Evolutionary conservation across 2,888 invertebrate species (phyloP).

Genomic region (Brachyptera risi): DNA sequence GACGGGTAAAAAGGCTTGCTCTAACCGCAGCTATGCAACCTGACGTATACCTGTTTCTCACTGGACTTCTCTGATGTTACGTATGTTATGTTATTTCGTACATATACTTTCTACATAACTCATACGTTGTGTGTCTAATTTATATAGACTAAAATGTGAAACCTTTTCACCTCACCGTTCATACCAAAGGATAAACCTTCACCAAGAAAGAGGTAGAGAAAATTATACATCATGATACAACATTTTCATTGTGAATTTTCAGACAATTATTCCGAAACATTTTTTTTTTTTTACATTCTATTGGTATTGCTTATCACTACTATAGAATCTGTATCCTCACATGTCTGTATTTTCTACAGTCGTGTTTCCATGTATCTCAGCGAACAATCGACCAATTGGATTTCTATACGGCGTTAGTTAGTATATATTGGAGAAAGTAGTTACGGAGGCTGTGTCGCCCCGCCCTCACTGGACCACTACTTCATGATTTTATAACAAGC

Average conservation of each 20-base stretch:
- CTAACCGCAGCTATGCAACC: too few species aligned
- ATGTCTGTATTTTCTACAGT: too few species aligned
- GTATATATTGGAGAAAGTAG: background rate
- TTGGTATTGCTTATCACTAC: background rate
- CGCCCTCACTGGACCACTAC: background rate
- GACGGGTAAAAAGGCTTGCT: too few species aligned
- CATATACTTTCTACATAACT: background rate
- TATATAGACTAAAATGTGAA: background rate
- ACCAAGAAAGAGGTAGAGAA: background rate
- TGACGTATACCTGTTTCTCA: too few species aligned
- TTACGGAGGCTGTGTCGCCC: slow-evolving; percentile 5
- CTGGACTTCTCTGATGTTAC: too few species aligned
- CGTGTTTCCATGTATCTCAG: too few species aligned
- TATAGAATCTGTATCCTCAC: background rate
- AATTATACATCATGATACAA: background rate
- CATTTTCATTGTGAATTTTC: background rate
- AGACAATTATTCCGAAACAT: background rate
- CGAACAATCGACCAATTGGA: background rate
- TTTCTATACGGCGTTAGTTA: background rate
- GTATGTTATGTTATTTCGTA: too few species aligned
- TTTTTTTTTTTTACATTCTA: background rate
- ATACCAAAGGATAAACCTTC: background rate
- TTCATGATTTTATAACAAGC: background rate
- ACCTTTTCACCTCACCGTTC: slow-evolving; percentile 1
- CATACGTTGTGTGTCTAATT: background rate